Evolutionary conservation across 2,888 invertebrate species (phyloP).

Genomic region (Drosophila atroscutellata): DNA sequence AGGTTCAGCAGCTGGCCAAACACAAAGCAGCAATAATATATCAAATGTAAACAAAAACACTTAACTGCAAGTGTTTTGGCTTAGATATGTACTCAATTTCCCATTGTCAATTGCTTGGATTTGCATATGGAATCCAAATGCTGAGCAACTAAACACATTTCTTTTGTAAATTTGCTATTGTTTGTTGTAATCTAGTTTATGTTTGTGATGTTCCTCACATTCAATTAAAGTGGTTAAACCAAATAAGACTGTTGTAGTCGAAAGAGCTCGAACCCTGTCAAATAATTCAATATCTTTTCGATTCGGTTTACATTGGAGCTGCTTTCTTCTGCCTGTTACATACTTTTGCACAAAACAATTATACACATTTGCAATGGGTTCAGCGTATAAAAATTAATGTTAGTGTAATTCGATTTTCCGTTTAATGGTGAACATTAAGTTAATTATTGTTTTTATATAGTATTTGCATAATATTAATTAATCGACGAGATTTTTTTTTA

Average conservation of each 20-base stretch:
- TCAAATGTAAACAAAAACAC: constrained; percentile 10
- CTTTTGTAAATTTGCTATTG: background rate
- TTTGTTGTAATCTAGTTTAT: background rate
- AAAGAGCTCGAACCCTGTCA: background rate
- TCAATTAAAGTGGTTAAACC: background rate
- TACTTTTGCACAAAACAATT: background rate
- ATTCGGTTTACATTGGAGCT: background rate
- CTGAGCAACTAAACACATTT: background rate
- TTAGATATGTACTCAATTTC: background rate
- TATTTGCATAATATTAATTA: background rate
- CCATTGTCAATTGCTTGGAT: constrained; percentile 21
- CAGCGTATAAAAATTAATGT: background rate
- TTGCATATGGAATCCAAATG: constrained; percentile 19
- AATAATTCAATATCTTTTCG: fast-evolving
- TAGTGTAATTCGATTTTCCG: background rate
- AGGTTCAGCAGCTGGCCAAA: constrained; percentile 58
- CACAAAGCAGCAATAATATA: constrained; percentile 27
- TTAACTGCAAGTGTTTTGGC: constrained; percentile 33
- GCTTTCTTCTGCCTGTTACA: background rate
- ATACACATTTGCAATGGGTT: background rate
- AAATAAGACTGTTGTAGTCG: background rate
- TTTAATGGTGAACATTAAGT: background rate
- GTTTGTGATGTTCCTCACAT: background rate
- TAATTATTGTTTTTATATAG: background rate
- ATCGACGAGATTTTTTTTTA: background rate